Evolutionary conservation across 2,113 vertebrate species (phyloP).

Genomic region (Carassius carassius): DNA sequence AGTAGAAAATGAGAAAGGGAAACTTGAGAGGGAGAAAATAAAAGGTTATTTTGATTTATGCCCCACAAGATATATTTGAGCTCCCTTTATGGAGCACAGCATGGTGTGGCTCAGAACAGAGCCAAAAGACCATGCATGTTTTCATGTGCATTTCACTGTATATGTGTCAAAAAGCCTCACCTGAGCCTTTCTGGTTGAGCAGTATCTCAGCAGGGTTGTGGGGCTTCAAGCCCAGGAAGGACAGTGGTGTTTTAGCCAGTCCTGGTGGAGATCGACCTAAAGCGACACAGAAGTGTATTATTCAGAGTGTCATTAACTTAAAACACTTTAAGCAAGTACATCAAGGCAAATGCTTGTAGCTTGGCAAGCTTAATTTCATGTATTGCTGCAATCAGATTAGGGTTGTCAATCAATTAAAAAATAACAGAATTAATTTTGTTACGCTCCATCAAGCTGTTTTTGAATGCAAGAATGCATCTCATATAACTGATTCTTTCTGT

Average conservation of each 20-base stretch:
- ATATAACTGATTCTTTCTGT: too few species aligned
- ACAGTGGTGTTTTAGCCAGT: constrained; percentile 93
- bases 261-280: constrained; percentile 93
- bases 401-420: not conserved
- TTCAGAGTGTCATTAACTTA: not conserved
- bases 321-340: not conserved
- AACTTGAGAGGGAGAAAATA: constrained; percentile 33
- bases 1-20: constrained; percentile 12
- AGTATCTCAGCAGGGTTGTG: constrained; percentile 93
- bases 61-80: constrained; percentile 17
- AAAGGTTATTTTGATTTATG: constrained; percentile 14
- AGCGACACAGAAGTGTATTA: not conserved
- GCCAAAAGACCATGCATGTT: not conserved
- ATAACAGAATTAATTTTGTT: not conserved
- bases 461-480: not conserved
- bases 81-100: constrained; percentile 29
- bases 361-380: not conserved
- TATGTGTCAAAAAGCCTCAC: constrained; percentile 70
- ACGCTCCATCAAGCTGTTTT: too few species aligned
- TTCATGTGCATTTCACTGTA: not conserved
- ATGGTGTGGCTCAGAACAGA: not conserved
- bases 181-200: constrained; percentile 86
- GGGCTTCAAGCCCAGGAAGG: constrained; percentile 93
- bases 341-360: not conserved
- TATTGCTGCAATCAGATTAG: not conserved